Evolutionary conservation across 2,888 invertebrate species (phyloP).

Genomic region (Himalopsyche anomala): DNA sequence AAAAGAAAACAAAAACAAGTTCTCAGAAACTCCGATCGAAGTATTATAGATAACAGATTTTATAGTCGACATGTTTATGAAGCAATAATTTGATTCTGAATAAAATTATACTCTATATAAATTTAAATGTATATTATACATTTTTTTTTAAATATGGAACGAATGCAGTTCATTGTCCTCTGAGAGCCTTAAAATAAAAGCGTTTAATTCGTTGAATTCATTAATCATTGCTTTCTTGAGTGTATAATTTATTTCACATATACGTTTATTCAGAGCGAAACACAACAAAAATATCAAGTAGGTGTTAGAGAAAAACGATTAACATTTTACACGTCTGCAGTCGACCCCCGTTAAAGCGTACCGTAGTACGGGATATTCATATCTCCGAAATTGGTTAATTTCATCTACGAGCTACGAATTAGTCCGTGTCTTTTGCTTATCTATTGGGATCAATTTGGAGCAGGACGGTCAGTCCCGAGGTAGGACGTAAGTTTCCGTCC

Average conservation of each 20-base stretch:
- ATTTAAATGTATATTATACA: background rate
- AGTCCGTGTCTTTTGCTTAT: too few relatives aligned
- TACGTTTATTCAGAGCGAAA: background rate
- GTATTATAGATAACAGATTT: background rate
- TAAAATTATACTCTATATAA: conserved; percentile 10
- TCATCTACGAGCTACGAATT: background rate
- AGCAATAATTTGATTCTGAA: background rate
- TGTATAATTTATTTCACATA: conserved; percentile 23
- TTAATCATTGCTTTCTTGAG: background rate
- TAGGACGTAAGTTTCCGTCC: too few relatives aligned
- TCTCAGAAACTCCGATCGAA: background rate
- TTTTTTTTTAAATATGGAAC: background rate
- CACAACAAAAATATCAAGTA: conserved; percentile 9
- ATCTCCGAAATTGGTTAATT: background rate
- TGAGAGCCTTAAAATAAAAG: background rate
- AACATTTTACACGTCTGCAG: background rate
- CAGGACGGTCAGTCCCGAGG: too few relatives aligned
- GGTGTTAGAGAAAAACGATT: conserved; percentile 24
- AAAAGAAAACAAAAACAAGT: background rate
- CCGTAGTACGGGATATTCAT: background rate
- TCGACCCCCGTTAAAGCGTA: background rate
- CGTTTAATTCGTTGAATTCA: conserved; percentile 1
- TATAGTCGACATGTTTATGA: background rate
- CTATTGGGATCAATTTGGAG: too few relatives aligned
- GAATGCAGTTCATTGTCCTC: background rate